Conservation (phyloP, 2,113 vertebrate genomes). For the Scolopax mira region DNA sequence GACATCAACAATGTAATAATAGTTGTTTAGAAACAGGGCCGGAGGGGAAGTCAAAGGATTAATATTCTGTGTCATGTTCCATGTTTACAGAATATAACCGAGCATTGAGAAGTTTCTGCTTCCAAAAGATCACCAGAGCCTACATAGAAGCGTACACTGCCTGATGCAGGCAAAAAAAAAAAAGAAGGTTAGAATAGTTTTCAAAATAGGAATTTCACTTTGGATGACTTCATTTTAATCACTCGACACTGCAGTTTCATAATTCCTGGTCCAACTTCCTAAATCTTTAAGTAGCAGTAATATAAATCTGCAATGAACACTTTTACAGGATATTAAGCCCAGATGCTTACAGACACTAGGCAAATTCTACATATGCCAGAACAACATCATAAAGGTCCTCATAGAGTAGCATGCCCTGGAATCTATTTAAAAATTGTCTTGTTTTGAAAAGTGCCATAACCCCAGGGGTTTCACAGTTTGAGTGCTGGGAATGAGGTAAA, state of each 20-base stretch:
- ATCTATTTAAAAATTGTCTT: background rate
- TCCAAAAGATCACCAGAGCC: background rate
- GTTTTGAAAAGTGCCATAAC: background rate
- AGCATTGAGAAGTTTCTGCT: background rate
- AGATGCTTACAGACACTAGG: background rate
- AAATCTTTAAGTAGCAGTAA: background rate
- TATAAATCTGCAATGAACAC: background rate
- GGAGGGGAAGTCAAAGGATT: background rate
- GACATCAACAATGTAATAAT: background rate
- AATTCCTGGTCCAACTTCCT: background rate
- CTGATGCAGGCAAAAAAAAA: background rate
- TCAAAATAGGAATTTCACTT: background rate
- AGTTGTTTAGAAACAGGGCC: background rate
- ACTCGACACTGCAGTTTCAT: background rate
- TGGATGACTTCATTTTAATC: background rate
- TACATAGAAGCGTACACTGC: background rate
- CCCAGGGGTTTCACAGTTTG: background rate
- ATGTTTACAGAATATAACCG: background rate
- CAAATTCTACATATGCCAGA: background rate
- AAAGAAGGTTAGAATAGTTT: background rate
- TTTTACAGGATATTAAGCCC: background rate
- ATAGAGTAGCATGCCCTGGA: background rate
- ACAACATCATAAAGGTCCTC: background rate
- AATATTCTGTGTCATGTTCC: background rate
- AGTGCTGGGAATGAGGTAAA: background rate